Conservation (phyloP, 1,140 invertebrate species). For the Drosophila kurseongensis region DNA sequence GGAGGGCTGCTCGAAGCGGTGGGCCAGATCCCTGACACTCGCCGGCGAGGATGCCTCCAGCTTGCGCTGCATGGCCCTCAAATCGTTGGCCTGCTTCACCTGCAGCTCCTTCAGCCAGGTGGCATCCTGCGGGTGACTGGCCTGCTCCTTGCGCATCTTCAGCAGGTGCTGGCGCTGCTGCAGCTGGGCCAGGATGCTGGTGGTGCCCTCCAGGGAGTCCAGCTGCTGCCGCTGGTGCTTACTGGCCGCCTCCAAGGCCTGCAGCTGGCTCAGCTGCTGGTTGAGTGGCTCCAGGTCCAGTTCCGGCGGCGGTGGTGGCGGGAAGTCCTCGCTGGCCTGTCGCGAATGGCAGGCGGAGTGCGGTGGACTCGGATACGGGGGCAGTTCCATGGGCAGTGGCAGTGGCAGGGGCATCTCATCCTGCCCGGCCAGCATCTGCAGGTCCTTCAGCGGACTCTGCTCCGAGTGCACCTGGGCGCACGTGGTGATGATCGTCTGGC, state of each 20-base stretch:
- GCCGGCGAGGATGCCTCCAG: constrained; percentile 71
- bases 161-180: constrained; percentile 86
- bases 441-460: constrained; percentile 88
- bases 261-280: constrained; percentile 86
- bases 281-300: constrained; percentile 88
- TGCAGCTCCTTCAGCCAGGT: constrained; percentile 91
- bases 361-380: constrained; percentile 92
- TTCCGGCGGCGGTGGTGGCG: constrained; percentile 93
- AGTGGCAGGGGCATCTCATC: constrained; percentile 29
- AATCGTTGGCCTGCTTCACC: constrained; percentile 89
- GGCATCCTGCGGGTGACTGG: constrained; percentile 76
- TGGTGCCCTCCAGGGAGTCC: constrained; percentile 80
- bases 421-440: constrained; percentile 48
- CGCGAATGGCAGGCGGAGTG: constrained; percentile 91
- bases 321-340: constrained; percentile 95
- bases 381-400: constrained; percentile 86
- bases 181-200: constrained; percentile 89
- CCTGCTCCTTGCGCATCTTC: constrained; percentile 89
- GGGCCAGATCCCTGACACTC: constrained; percentile 90
- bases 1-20: constrained; percentile 90
- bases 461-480: constrained; percentile 92
- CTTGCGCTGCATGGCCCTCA: constrained; percentile 86
- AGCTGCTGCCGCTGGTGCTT: constrained; percentile 78
- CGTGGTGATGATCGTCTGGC: constrained; percentile 91
- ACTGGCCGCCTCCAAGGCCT: constrained; percentile 77